phyloP scores from a whole-genome alignment of 1,140 invertebrate species.

The Fragariocoptes setiger region DNA sequence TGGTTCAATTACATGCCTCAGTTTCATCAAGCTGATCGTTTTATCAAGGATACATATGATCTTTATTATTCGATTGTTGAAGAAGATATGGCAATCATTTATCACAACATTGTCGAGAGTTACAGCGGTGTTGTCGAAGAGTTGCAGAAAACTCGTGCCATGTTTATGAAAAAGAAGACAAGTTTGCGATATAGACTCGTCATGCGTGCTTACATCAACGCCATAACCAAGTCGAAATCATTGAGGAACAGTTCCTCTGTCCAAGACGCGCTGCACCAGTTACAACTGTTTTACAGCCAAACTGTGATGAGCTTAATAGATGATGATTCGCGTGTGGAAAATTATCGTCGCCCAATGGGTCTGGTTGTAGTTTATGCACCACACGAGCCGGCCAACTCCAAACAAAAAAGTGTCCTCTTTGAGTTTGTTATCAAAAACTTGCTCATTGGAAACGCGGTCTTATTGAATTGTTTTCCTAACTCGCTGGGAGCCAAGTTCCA shows the following conservation, averaged over 20 bases:
- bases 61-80: neutral
- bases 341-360: neutral
- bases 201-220: neutral
- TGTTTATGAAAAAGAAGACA: neutral
- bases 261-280: neutral
- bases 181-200: neutral
- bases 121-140: neutral
- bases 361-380: neutral
- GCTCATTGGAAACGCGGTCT: neutral
- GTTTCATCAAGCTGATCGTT: neutral
- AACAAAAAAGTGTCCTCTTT: neutral
- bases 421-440: neutral
- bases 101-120: neutral
- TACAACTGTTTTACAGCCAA: neutral
- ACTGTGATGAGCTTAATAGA: neutral
- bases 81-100: neutral
- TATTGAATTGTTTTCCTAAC: neutral
- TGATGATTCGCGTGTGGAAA: neutral
- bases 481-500: neutral
- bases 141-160: neutral
- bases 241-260: neutral
- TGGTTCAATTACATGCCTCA: neutral
- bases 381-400: neutral
- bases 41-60: neutral
- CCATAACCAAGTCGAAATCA: neutral